Conservation (phyloP, 2,113 vertebrate genomes). For the Dolichallabes microphthalmus region DNA sequence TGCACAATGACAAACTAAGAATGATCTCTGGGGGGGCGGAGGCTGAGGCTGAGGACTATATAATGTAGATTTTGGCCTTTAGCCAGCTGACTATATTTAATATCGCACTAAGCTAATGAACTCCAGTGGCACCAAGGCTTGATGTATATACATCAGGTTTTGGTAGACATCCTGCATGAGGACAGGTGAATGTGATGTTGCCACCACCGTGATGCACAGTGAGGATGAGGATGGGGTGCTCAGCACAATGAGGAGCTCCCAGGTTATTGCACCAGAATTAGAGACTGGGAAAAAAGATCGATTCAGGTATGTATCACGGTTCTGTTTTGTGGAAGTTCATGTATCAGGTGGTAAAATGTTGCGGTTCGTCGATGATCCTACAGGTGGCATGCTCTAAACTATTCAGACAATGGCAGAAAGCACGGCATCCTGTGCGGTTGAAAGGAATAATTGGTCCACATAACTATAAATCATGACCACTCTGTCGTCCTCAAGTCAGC, state of each 20-base stretch:
- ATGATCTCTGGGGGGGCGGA: not conserved
- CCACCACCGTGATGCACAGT: not conserved
- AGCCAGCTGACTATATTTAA: not conserved
- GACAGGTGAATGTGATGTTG: not conserved
- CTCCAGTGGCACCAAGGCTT: not conserved
- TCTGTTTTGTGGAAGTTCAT: too few relatives aligned
- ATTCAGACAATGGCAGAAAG: too few relatives aligned
- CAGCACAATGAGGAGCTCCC: not conserved
- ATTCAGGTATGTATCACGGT: too few relatives aligned
- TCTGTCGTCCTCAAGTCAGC: not conserved
- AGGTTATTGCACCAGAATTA: not conserved
- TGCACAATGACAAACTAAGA: too few relatives aligned
- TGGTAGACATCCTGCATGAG: not conserved
- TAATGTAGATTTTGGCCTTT: not conserved
- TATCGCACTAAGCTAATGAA: not conserved
- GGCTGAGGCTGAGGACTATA: not conserved
- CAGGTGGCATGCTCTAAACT: too few relatives aligned
- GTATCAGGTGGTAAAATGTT: too few relatives aligned
- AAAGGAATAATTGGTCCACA: too few relatives aligned
- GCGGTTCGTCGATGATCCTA: too few relatives aligned
- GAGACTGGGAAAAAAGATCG: too few relatives aligned
- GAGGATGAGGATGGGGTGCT: not conserved
- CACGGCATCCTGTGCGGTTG: too few relatives aligned
- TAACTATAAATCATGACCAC: not conserved
- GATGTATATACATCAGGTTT: not conserved